Evolutionary conservation across 2,113 vertebrate genomes (phyloP).

Genomic region (Geococcyx californianus): DNA sequence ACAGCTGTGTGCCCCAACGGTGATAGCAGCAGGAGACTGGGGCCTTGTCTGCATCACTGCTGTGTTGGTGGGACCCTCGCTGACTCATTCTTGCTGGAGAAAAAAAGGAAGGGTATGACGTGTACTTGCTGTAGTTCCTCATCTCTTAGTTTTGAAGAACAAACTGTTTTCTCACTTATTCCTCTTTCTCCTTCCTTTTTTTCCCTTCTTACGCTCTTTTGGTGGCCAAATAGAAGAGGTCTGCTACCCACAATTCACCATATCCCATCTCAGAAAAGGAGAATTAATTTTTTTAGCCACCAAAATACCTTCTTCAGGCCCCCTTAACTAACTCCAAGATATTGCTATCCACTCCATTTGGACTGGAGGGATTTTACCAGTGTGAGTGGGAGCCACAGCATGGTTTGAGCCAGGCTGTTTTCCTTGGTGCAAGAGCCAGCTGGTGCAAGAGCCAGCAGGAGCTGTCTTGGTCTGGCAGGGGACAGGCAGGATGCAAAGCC

Average conservation of each 20-base stretch:
- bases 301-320: not conserved
- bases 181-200: not conserved
- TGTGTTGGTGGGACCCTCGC: rapidly evolving
- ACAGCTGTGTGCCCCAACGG: not conserved
- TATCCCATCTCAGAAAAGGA: not conserved
- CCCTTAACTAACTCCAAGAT: not conserved
- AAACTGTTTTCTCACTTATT: not conserved
- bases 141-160: not conserved
- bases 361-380: not conserved
- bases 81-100: not conserved
- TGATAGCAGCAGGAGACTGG: rapidly evolving
- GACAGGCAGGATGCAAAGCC: not conserved
- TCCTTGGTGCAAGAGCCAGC: not conserved
- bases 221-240: not conserved
- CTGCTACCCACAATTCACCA: not conserved
- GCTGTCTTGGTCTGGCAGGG: not conserved
- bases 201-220: not conserved
- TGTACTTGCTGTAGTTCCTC: not conserved
- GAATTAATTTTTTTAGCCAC: not conserved
- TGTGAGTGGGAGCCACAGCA: rapidly evolving
- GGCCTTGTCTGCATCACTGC: not conserved
- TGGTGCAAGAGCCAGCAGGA: not conserved
- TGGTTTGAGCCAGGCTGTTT: not conserved
- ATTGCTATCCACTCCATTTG: not conserved
- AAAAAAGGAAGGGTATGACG: not conserved